Base-by-base conservation (phyloP, 2,113 vertebrate genomes). In the Eonycteris spelaea region DNA sequence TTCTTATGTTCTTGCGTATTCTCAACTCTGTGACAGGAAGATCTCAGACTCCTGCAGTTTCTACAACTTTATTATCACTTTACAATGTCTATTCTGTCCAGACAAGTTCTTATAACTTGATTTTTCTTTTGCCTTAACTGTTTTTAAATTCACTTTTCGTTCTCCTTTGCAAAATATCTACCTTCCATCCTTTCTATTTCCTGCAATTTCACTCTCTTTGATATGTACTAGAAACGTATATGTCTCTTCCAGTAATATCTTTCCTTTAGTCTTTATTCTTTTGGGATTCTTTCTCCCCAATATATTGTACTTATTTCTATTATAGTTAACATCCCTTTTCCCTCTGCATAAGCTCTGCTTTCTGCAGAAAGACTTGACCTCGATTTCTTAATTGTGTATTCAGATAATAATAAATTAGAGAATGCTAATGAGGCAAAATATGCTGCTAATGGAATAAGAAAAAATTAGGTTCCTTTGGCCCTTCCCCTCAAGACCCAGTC, bases 1-100 rank as follows among this genome's bases (percentile, higher is more conserved):
- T 2, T 90, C 4, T 11, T 0, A 10, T 11, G 1, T 9, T 19
- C 4, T 53, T 35, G 48, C 38, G 4, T 1, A 1, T 33, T 53
- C n/a, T 38, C 33, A 28, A 16, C 38, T 30, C 26, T 15, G 7
- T 43, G 45, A 26, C 16, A 45, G 6, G 22, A 55, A 26, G 40
- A 16, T 59, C 6, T 4, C 53, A 9, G 21, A 14, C 9, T 16
- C 15, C 2, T 22, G 5, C 3, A 19, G 33, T 40, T 33, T 21
- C 10, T 7, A 6, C 1, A 2, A 13, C 35, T 45, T 48, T 28
- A 21, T 2, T 15, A 28, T 5, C 1, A 21, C 51, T 61, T 67
- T 22, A 19, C 11, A 4, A 24, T 16, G 24, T 16, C 19, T 6
- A 59, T 80, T 43, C 65, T 71, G 28, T 30, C 59, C 15, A 33